A percentile compares a stretch with the other conserved stretches of the same genome.
phyloP scores from a whole-genome alignment of 2,113 vertebrate species.

The Sorex fumeus region DNA sequence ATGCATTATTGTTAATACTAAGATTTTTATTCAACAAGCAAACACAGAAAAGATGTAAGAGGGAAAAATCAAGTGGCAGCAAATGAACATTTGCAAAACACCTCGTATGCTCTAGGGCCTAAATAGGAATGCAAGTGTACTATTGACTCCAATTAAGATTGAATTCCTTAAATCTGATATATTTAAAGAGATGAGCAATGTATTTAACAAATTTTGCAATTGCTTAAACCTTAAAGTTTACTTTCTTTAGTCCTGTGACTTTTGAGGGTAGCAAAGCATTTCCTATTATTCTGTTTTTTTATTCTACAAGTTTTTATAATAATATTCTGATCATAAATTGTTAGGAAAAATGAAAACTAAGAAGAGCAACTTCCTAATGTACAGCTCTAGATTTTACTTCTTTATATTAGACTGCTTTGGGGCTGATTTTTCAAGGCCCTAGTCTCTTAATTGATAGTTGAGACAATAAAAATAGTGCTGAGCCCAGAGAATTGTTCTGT shows the following conservation, averaged over 20 bases:
- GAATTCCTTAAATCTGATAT: background rate
- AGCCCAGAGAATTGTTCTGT: background rate
- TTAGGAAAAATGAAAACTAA: conserved; percentile 1
- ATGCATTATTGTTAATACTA: conserved; percentile 15
- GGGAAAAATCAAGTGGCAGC: conserved; percentile 20
- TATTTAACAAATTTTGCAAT: background rate
- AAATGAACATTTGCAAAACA: conserved; percentile 23
- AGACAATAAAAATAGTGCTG: background rate
- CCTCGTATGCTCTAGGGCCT: background rate
- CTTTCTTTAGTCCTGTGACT: background rate
- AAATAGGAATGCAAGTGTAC: background rate
- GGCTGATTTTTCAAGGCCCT: background rate
- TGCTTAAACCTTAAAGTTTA: conserved; percentile 9
- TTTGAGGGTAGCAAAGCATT: conserved; percentile 26
- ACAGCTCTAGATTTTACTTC: background rate
- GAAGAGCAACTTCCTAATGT: background rate
- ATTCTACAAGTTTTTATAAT: conserved; percentile 2
- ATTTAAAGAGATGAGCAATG: too few species aligned
- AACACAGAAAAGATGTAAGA: conserved; percentile 23
- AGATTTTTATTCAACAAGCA: conserved; percentile 58
- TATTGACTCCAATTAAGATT: background rate
- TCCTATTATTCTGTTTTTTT: background rate
- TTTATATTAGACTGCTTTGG: conserved; percentile 5
- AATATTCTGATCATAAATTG: conserved; percentile 7
- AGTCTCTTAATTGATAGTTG: background rate